These are phyloP conservation scores for Albula goreensis DNA, from an alignment of 2,113 vertebrate species.

Conservation along the genomic window DNA sequence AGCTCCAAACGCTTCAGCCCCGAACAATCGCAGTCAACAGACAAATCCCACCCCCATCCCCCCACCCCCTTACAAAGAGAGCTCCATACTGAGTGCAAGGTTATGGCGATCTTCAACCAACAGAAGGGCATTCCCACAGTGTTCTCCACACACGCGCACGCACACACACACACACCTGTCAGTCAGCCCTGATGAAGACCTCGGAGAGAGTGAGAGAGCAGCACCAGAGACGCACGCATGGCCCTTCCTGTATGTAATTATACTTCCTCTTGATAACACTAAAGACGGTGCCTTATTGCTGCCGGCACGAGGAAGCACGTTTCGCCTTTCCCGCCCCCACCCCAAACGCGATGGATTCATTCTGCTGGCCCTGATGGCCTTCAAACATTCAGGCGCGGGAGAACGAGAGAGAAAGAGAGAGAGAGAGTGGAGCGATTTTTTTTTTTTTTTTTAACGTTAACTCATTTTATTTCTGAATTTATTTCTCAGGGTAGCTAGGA, in stretches of 20 bases:
- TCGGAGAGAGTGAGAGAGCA: constrained; percentile 59
- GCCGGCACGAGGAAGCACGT: constrained; percentile 56
- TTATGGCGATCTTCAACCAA: no score
- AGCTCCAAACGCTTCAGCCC: no score
- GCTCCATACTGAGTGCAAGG: no score
- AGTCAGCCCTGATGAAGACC: constrained; percentile 66
- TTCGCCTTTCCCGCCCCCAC: constrained; percentile 59
- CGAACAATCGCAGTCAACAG: no score
- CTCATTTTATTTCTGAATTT: constrained; percentile 78
- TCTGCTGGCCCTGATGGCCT: constrained; percentile 70
- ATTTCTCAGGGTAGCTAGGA: constrained; percentile 69
- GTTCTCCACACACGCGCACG: neutral
- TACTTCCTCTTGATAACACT: constrained; percentile 63
- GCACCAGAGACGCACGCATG: constrained; percentile 59
- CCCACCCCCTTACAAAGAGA: no score
- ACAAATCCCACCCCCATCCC: no score
- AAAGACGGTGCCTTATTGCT: constrained; percentile 65
- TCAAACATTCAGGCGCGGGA: constrained; percentile 68
- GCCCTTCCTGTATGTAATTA: constrained; percentile 70
- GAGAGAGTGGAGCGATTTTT: constrained; percentile 46
- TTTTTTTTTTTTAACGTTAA: constrained; percentile 74
- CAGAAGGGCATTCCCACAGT: neutral
- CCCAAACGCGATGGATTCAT: constrained; percentile 67
- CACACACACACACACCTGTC: constrained; percentile 51
- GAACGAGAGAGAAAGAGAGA: constrained; percentile 59